These are phyloP conservation scores for Manis pentadactyla DNA, from an alignment of 2,797 vertebrate species.

Conservation along the genomic window DNA sequence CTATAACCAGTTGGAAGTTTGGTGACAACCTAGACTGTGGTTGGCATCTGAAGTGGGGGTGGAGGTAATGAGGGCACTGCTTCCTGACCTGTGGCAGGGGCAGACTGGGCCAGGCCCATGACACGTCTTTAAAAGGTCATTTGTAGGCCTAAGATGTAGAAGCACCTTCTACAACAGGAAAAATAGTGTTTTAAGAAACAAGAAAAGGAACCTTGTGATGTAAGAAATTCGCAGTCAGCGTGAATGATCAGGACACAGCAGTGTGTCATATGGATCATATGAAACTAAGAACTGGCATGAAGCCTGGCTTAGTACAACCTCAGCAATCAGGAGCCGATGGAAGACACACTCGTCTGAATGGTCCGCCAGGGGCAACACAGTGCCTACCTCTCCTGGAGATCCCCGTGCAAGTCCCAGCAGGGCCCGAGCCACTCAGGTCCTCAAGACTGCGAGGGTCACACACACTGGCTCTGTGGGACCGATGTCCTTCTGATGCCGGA, in stretches of 20 bases:
- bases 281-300: not conserved
- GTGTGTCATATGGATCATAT: not conserved
- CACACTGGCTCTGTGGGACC: not conserved
- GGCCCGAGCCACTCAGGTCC: not conserved
- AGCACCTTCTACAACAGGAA: not conserved
- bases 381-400: not conserved
- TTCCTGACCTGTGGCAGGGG: too few relatives aligned
- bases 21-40: not conserved
- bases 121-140: not conserved
- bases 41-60: not conserved
- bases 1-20: too few relatives aligned
- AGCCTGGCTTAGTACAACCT: not conserved
- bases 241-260: not conserved
- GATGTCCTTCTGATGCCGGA: not conserved
- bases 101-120: not conserved
- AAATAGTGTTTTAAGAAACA: not conserved
- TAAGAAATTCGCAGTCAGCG: not conserved
- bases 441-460: too few relatives aligned
- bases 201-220: not conserved
- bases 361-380: not conserved
- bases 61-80: too few relatives aligned
- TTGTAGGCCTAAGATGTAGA: too few relatives aligned
- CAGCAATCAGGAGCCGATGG: not conserved
- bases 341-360: not conserved
- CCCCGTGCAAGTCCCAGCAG: accelerated